phyloP scores from a whole-genome alignment of 2,888 invertebrate genomes.

The Habroteleia sp. region DNA sequence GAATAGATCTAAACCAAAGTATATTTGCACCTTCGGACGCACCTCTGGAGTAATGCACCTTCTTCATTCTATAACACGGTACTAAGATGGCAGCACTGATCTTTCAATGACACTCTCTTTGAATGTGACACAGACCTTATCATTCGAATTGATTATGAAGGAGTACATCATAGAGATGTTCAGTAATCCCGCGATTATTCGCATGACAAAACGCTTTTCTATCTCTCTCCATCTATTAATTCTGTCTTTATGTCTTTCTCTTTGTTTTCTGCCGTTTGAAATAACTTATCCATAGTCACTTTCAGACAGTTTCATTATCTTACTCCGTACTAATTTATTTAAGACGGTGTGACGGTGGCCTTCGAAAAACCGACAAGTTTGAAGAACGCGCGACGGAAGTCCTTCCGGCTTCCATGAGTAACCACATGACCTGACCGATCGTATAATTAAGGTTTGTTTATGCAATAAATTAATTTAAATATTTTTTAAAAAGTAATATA shows the following conservation, averaged over 20 bases:
- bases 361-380: slow-evolving; percentile 36
- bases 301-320: slow-evolving; percentile 16
- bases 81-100: slow-evolving; percentile 72
- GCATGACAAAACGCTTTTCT: slow-evolving; percentile 71
- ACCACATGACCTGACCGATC: slow-evolving; percentile 68
- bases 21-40: slow-evolving; percentile 19
- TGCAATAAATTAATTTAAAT: too few relatives aligned
- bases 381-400: slow-evolving; percentile 69
- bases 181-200: slow-evolving; percentile 79
- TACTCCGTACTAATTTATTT: slow-evolving; percentile 26
- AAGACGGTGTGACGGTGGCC: slow-evolving; percentile 38
- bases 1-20: slow-evolving; percentile 26
- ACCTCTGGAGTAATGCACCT: slow-evolving; percentile 39
- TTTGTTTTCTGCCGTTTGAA: slow-evolving; percentile 1
- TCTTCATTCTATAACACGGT: slow-evolving; percentile 29
- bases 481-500: too few relatives aligned
- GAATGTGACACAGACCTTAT: slow-evolving; percentile 75
- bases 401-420: slow-evolving; percentile 70
- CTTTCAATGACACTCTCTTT: slow-evolving; percentile 67
- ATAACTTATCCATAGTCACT: slow-evolving; percentile 19
- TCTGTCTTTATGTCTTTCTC: slow-evolving; percentile 22
- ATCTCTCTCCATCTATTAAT: slow-evolving; percentile 56
- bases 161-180: slow-evolving; percentile 71
- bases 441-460: slow-evolving; percentile 69
- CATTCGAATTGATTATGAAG: slow-evolving; percentile 73